These are phyloP conservation scores for Pipistrellus kuhlii DNA, from an alignment of 2,797 vertebrate genomes.

Conservation along the genomic window DNA sequence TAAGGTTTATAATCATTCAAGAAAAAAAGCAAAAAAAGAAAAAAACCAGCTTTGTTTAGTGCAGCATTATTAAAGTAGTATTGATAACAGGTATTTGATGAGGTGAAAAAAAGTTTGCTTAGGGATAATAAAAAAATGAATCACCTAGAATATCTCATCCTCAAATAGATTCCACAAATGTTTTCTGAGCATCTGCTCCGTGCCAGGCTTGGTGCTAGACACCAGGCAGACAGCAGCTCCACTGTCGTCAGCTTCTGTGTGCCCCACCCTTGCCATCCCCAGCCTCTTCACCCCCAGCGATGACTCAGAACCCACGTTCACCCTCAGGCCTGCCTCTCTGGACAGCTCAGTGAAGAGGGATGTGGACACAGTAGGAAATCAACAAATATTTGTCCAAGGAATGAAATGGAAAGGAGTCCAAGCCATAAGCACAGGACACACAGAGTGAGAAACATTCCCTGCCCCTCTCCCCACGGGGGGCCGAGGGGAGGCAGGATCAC, in stretches of 20 bases:
- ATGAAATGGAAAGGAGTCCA: conserved; percentile 2
- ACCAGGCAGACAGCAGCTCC: background rate
- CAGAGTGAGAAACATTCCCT: background rate
- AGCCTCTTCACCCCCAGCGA: background rate
- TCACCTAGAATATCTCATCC: background rate
- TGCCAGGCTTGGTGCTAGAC: background rate
- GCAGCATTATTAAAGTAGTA: background rate
- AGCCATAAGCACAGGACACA: background rate
- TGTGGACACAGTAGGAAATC: conserved; percentile 25
- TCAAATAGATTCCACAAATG: conserved; percentile 7
- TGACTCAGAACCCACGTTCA: background rate
- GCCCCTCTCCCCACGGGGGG: background rate
- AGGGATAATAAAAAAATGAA: background rate
- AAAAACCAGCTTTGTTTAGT: background rate
- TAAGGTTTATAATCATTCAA: background rate
- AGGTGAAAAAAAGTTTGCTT: conserved; percentile 9
- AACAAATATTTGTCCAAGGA: conserved; percentile 48
- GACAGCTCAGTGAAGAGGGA: conserved; percentile 15
- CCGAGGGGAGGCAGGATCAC: background rate
- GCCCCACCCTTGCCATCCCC: background rate
- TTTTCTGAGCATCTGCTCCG: background rate
- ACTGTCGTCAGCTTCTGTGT: background rate
- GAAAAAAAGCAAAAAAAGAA: background rate
- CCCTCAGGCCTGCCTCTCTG: background rate
- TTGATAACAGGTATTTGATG: background rate